Conservation (phyloP, 2,888 invertebrate genomes). For the Anticlea derivata region DNA sequence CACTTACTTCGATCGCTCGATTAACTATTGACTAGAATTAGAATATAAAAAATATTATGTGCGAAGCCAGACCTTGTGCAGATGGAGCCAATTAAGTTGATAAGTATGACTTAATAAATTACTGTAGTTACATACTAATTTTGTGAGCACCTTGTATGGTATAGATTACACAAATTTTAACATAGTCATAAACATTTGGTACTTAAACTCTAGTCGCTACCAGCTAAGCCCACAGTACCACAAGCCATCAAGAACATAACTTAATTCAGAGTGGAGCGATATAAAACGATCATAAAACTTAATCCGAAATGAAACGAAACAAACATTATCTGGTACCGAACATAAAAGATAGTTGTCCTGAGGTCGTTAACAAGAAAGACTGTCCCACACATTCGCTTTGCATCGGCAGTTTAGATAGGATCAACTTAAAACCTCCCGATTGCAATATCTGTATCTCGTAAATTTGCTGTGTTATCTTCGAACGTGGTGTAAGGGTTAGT, state of each 20-base stretch:
- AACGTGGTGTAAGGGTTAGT: constrained; percentile 57
- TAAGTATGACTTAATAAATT: not conserved
- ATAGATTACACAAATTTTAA: constrained; percentile 17
- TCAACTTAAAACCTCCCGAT: constrained; percentile 60
- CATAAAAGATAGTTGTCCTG: constrained; percentile 61
- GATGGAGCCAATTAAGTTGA: not conserved
- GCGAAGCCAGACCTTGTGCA: no score
- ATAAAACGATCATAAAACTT: constrained; percentile 36
- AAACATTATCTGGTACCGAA: constrained; percentile 49
- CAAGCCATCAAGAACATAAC: constrained; percentile 30
- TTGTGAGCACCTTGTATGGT: not conserved
- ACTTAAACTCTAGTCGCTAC: constrained; percentile 15
- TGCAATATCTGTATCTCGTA: constrained; percentile 49
- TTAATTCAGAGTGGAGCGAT: constrained; percentile 32
- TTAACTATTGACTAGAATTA: no score
- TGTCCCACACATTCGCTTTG: constrained; percentile 62
- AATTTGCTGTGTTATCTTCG: constrained; percentile 53
- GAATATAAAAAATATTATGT: no score
- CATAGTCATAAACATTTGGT: constrained; percentile 22
- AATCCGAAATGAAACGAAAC: constrained; percentile 39
- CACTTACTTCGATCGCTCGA: no score
- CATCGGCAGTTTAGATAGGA: constrained; percentile 63
- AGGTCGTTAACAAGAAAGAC: constrained; percentile 65
- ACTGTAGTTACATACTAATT: constrained; percentile 3
- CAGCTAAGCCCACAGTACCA: constrained; percentile 21